Percentiles rank a stretch among this genome's conserved stretches.
Evolutionary conservation across 2,888 invertebrate genomes (phyloP).

Genomic region (Lumbricus terrestris): DNA sequence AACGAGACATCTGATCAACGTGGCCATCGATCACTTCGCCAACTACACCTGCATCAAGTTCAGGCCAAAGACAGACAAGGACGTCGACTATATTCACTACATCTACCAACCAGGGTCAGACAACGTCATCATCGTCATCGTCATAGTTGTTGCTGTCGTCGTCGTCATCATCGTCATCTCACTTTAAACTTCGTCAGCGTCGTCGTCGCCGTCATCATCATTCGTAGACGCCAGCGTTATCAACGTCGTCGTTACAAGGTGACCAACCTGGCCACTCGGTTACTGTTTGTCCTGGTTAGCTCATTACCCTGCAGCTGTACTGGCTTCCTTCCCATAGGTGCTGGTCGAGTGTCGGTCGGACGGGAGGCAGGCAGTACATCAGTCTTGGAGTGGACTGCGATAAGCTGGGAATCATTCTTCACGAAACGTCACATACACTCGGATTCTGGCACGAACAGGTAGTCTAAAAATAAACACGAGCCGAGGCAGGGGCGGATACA

Average conservation of each 20-base stretch:
- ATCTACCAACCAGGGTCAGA: constrained; percentile 53
- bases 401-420: constrained; percentile 48
- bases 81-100: constrained; percentile 46
- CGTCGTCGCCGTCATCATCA: too few species aligned
- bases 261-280: too few species aligned
- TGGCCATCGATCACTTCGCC: background rate
- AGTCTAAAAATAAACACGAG: too few species aligned
- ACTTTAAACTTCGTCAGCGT: too few species aligned
- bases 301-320: too few species aligned
- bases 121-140: background rate
- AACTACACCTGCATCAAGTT: constrained; percentile 48
- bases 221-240: too few species aligned
- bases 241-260: too few species aligned
- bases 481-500: too few species aligned
- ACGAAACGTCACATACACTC: constrained; percentile 50
- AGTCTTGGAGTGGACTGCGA: constrained; percentile 52
- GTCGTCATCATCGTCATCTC: too few species aligned
- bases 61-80: constrained; percentile 40
- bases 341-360: constrained; percentile 51
- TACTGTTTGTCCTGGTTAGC: too few species aligned
- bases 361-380: constrained; percentile 48
- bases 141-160: too few species aligned
- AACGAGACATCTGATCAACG: background rate
- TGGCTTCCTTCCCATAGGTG: too few species aligned
- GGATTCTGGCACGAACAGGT: constrained; percentile 56